Evolutionary conservation across 1,140 invertebrate genomes (phyloP), one percentile per base, ranked within the genome.

Genomic region (Anagrus nilaparvatae): DNA sequence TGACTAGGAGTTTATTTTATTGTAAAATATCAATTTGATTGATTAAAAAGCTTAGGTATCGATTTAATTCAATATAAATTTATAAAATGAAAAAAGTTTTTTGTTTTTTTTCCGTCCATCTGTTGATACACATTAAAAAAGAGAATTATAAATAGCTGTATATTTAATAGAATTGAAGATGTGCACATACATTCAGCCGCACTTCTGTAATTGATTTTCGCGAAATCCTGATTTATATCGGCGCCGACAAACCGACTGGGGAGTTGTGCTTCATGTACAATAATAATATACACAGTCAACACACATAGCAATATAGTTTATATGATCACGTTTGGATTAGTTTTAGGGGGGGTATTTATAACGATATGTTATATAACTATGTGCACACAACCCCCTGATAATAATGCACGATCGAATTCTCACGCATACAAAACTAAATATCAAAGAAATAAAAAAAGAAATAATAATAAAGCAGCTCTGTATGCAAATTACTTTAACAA

Each of bases 401-500:
- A n/a, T n/a, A n/a, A n/a, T n/a, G n/a, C n/a, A n/a, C n/a, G n/a
- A n/a, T n/a, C n/a, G n/a, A n/a, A n/a, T n/a, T n/a, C n/a, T n/a
- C n/a, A n/a, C n/a, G n/a, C n/a, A n/a, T n/a, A n/a, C n/a, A n/a
- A n/a, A n/a, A n/a, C n/a, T n/a, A n/a, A n/a, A n/a, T n/a, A n/a
- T n/a, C n/a, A n/a, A n/a, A n/a, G n/a, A n/a, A n/a, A n/a, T n/a
- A n/a, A n/a, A n/a, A n/a, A n/a, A n/a, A n/a, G n/a, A n/a, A n/a
- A n/a, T n/a, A n/a, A n/a, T n/a, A n/a, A n/a, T n/a, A n/a, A n/a
- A n/a, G n/a, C n/a, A n/a, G 21, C 14, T 33, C 12, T 19, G 20
- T 24, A 43, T 43, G 46, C 44, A 52, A 56, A 53, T 52, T 28
- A 14, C 16, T n/a, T 10, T n/a, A 30, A 41, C 44, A 40, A 53